Base-by-base conservation (phyloP, 2,888 invertebrate species). In the Drosophila tripunctata region DNA sequence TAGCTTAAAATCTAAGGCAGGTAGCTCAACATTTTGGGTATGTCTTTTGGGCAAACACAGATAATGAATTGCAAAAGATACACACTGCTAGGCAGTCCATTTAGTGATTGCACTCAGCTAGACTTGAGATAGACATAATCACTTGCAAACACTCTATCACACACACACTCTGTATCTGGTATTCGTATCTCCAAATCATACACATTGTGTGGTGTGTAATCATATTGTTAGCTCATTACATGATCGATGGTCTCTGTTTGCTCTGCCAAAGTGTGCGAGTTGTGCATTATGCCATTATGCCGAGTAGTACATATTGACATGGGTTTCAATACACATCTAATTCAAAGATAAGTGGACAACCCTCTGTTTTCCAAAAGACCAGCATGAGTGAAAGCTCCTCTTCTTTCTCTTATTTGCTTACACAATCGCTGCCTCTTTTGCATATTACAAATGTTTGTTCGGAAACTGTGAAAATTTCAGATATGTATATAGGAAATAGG, bases 21-120 rank as follows among this genome's bases (percentile, higher is more conserved):
- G 71, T 66, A 66, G 45, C 66, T 15, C n/a, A 33, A 27, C 12
- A 51, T 22, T 14, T 38, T 8, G 15, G 3, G n/a, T 31, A n/a
- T 4, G 31, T 19, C 48, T 4, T 19, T 48, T n/a, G 48, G 24
- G 21, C 57, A 55, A 61, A 30, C 52, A 45, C 3, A 35, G 66
- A 65, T 65, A 70, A 69, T 58, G 69, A 69, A 66, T 70, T 47
- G 69, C 69, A 47, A 70, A 55, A 66, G 54, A 55, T 55, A 55
- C 10, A 15, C 31, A 47, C n/a, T n/a, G 22, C 14, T 22, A 50
- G 10, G 40, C 30, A 45, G 51, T 43, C 14, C 41, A 57, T 27
- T 41, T 15, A 19, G 22, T 43, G 56, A 22, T 30, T 43, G 48
- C n/a, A 8, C 44, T 3, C 27, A 30, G 22, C 40, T 33, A 30